Conservation (phyloP, 2,797 vertebrate species). For the Bucorvus abyssinicus region DNA sequence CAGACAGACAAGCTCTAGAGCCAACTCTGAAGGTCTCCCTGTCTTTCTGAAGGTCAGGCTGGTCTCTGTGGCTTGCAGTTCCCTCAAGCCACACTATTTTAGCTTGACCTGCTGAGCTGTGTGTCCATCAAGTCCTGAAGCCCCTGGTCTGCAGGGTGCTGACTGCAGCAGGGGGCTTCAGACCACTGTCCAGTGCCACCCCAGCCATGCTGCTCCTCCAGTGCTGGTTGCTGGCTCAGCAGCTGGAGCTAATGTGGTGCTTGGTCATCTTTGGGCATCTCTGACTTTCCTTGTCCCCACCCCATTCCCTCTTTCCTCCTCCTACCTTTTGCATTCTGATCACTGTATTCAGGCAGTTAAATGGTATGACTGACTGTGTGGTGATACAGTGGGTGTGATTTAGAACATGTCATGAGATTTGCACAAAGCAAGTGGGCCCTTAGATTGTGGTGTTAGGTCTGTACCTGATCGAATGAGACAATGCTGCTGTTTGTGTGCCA, state of each 20-base stretch:
- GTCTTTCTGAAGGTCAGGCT: neutral
- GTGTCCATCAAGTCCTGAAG: neutral
- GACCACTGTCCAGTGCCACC: accelerated
- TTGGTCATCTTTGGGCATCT: neutral
- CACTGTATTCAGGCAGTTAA: accelerated
- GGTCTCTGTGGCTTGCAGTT: neutral
- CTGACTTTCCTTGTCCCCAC: neutral
- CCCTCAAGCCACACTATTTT: accelerated
- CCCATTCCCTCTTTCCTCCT: neutral
- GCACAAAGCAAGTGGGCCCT: neutral
- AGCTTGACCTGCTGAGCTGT: neutral
- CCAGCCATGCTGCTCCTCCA: neutral
- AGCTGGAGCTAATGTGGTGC: neutral
- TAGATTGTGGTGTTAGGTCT: neutral
- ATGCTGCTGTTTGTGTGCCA: neutral
- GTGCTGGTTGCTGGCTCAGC: neutral
- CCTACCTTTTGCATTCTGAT: neutral
- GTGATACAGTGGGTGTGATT: neutral
- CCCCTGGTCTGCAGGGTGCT: neutral
- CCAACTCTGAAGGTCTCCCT: neutral
- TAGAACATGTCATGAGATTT: neutral
- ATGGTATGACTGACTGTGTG: neutral
- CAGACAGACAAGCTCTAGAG: neutral
- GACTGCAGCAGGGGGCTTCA: too few species aligned
- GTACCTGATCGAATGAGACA: neutral